Conservation (phyloP, 2,797 vertebrate genomes). For the Forpus xanthops region DNA sequence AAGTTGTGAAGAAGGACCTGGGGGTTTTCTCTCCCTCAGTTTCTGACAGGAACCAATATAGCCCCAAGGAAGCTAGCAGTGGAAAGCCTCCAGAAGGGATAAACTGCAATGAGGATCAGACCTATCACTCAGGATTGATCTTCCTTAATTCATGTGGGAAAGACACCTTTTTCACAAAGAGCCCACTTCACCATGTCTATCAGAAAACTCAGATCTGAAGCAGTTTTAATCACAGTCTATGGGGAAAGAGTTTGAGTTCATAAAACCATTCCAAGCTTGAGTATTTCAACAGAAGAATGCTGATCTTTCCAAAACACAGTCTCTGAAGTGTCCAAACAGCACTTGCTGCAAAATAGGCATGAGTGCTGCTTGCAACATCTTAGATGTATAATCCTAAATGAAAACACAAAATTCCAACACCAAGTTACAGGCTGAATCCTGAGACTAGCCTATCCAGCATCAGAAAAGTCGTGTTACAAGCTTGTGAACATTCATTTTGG, state of each 20-base stretch:
- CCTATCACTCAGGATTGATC: not conserved
- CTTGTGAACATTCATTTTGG: not conserved
- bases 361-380: not conserved
- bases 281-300: not conserved
- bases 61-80: not conserved
- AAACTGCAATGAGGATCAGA: not conserved
- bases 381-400: not conserved
- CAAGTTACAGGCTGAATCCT: not conserved
- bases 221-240: not conserved
- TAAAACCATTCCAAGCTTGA: not conserved
- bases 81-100: not conserved
- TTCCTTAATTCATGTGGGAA: not conserved
- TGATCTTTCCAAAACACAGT: not conserved
- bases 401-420: slow-evolving; percentile 8
- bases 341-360: not conserved
- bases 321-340: not conserved
- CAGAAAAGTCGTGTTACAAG: not conserved
- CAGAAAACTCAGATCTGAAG: not conserved
- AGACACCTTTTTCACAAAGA: not conserved
- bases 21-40: not conserved
- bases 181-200: not conserved
- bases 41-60: not conserved
- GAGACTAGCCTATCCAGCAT: not conserved
- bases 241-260: not conserved
- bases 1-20: not conserved